phyloP scores from a whole-genome alignment of 2,113 vertebrate species.

The Pristiophorus japonicus region DNA sequence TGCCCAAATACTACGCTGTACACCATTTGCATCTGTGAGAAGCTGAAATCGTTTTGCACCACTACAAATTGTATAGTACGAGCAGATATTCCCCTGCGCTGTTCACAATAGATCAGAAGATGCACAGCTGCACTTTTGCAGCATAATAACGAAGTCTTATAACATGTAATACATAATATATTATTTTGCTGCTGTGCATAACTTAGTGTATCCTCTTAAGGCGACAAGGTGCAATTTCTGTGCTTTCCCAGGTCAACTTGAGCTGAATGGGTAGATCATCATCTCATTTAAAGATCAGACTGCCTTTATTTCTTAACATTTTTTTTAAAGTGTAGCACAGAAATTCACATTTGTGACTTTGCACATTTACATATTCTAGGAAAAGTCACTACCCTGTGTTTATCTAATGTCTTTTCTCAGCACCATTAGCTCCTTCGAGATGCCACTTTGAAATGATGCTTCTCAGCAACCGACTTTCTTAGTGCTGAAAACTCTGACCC shows the following conservation, averaged over 20 bases:
- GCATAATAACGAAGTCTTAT: not conserved
- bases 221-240: not conserved
- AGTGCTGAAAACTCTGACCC: constrained; percentile 56
- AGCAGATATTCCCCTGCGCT: not conserved
- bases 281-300: not conserved
- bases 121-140: not conserved
- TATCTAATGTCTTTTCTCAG: not conserved
- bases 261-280: not conserved
- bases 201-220: not conserved
- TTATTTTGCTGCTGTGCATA: not conserved
- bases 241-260: not conserved
- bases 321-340: constrained; percentile 21
- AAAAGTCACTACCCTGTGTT: not conserved
- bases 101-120: not conserved
- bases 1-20: too few relatives aligned
- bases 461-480: constrained; percentile 59
- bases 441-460: constrained; percentile 43
- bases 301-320: constrained; percentile 34
- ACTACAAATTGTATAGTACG: not conserved
- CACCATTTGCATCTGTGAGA: too few relatives aligned
- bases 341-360: constrained; percentile 18
- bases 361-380: not conserved
- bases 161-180: not conserved
- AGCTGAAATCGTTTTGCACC: too few relatives aligned
- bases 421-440: not conserved